These are phyloP conservation scores for Himalopsyche japonica DNA, from an alignment of 2,888 invertebrate species.

Conservation along the genomic window DNA sequence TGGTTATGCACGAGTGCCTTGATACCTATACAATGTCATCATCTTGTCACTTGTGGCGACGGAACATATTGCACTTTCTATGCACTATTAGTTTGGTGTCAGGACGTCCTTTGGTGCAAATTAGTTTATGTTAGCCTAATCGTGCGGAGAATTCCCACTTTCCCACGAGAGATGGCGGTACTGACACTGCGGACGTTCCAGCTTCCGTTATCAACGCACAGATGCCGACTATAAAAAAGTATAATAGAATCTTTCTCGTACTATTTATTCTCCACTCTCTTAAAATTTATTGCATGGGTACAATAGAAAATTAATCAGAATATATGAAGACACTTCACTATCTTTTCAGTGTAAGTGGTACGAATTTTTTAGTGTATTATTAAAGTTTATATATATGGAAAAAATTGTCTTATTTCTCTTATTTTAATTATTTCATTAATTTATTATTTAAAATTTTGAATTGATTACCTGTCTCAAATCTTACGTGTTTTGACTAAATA, in stretches of 20 bases:
- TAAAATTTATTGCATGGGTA: too few relatives aligned
- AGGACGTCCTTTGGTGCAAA: not conserved
- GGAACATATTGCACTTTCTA: not conserved
- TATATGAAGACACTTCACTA: too few relatives aligned
- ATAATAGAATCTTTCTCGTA: not conserved
- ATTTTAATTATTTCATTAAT: too few relatives aligned
- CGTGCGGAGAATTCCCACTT: conserved; percentile 1
- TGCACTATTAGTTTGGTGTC: not conserved
- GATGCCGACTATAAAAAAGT: not conserved
- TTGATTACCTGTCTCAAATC: too few relatives aligned
- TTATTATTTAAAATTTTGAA: too few relatives aligned
- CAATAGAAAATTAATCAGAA: too few relatives aligned
- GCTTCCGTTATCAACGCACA: not conserved
- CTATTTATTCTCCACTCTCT: too few relatives aligned
- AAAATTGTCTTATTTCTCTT: too few relatives aligned
- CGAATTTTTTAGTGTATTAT: too few relatives aligned
- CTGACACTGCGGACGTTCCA: conserved; percentile 1
- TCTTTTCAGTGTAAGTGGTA: too few relatives aligned
- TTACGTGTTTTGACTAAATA: too few relatives aligned
- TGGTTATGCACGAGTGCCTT: not conserved
- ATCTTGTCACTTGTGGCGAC: not conserved
- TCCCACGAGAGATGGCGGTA: not conserved
- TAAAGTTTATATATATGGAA: too few relatives aligned
- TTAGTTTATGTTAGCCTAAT: conserved; percentile 16
- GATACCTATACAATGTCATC: not conserved